Evolutionary conservation across 2,888 invertebrate species (phyloP).

Genomic region (Drosophila borealis): DNA sequence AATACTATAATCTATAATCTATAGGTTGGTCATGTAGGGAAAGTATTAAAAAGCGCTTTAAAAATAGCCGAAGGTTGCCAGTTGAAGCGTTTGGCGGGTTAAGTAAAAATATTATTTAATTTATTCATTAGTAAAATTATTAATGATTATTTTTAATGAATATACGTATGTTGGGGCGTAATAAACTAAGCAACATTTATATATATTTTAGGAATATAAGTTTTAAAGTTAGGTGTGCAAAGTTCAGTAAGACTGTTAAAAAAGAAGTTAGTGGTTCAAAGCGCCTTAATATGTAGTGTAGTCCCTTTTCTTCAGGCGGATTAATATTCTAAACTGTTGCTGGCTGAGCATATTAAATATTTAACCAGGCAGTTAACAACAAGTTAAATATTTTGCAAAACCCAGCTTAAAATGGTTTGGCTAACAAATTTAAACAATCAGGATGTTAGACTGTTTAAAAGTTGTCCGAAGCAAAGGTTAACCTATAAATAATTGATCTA

Average conservation of each 20-base stretch:
- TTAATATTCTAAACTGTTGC: no score
- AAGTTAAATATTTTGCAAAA: neutral
- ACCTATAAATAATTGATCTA: conserved; percentile 1
- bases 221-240: neutral
- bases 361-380: no score
- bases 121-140: no score
- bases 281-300: no score
- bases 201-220: no score
- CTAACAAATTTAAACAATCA: neutral
- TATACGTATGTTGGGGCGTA: no score
- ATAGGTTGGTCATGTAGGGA: neutral
- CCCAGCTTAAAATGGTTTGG: neutral
- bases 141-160: no score
- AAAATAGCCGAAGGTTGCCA: neutral
- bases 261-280: neutral
- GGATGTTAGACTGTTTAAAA: neutral
- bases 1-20: conserved; percentile 19
- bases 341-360: no score
- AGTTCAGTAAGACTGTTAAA: neutral
- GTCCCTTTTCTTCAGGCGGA: no score
- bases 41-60: neutral
- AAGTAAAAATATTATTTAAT: no score
- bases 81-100: neutral
- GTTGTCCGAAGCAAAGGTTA: neutral
- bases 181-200: no score